Conservation (phyloP, 2,888 invertebrate genomes). For the Mallateleia sp. region DNA sequence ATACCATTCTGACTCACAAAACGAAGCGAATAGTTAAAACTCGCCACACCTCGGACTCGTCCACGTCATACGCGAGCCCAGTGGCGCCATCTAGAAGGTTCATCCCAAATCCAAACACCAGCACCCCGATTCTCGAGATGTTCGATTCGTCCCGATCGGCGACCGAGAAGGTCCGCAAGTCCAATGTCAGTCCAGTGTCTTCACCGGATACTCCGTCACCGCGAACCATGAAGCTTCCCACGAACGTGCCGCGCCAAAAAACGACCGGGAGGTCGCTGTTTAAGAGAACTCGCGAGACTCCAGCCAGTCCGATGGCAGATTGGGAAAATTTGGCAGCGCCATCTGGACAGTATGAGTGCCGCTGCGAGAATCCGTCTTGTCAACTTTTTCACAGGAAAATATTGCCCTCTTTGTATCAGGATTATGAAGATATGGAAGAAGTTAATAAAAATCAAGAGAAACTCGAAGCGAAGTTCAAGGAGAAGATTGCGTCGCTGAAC, state of each 20-base stretch:
- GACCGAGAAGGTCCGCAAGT: slow-evolving; percentile 72
- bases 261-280: slow-evolving; percentile 81
- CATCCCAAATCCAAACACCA: slow-evolving; percentile 77
- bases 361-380: slow-evolving; percentile 85
- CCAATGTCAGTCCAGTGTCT: slow-evolving; percentile 87
- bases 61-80: slow-evolving; percentile 88
- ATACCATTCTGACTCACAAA: slow-evolving; percentile 76
- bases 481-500: slow-evolving; percentile 89
- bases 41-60: slow-evolving; percentile 86
- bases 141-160: slow-evolving; percentile 85
- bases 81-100: slow-evolving; percentile 76
- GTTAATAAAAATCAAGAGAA: slow-evolving; percentile 89
- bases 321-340: background rate
- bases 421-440: slow-evolving; percentile 42
- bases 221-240: slow-evolving; percentile 86
- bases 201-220: slow-evolving; percentile 89
- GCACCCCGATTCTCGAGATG: slow-evolving; percentile 87
- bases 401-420: slow-evolving; percentile 62
- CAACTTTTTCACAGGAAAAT: slow-evolving; percentile 81
- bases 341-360: slow-evolving; percentile 72
- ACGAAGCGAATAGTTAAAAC: slow-evolving; percentile 77
- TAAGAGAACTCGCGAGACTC: background rate
- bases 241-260: slow-evolving; percentile 84
- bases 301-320: background rate
- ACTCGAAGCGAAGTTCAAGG: slow-evolving; percentile 90